Percentiles rank a stretch among this genome's conserved stretches.
Conservation (phyloP, 2,113 vertebrate species). For the Mola mola region DNA sequence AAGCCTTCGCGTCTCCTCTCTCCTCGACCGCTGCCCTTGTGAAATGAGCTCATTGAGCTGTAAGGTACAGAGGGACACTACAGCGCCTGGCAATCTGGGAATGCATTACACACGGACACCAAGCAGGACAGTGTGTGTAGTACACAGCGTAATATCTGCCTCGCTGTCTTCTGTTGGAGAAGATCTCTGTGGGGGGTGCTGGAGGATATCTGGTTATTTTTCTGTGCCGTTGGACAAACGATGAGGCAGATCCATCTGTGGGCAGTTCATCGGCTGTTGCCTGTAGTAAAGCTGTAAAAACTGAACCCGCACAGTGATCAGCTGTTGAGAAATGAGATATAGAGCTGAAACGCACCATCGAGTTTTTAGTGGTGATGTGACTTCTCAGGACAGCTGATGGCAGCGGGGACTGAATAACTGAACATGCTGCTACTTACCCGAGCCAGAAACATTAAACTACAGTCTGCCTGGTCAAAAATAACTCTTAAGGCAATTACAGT, state of each 20-base stretch:
- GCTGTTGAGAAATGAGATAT: conserved; percentile 33
- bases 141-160: conserved; percentile 20
- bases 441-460: conserved; percentile 25
- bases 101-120: conserved; percentile 48
- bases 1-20: conserved; percentile 58
- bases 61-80: conserved; percentile 57
- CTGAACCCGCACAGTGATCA: conserved; percentile 39
- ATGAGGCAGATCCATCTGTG: conserved; percentile 44
- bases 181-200: conserved; percentile 45
- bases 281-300: conserved; percentile 46
- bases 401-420: conserved; percentile 22
- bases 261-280: conserved; percentile 38
- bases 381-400: conserved; percentile 42
- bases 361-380: conserved; percentile 40
- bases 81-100: conserved; percentile 55
- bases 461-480: conserved; percentile 7
- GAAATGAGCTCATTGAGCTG: conserved; percentile 65
- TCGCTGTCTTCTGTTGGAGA: conserved; percentile 31
- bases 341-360: conserved; percentile 31
- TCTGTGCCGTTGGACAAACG: conserved; percentile 7
- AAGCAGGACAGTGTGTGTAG: conserved; percentile 3
- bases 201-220: conserved; percentile 38
- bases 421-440: conserved; percentile 11
- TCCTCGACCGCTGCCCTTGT: conserved; percentile 35
- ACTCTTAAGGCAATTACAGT: conserved; percentile 12